phyloP scores from a whole-genome alignment of 2,113 vertebrate genomes.

The Acanthochromis polyacanthus region DNA sequence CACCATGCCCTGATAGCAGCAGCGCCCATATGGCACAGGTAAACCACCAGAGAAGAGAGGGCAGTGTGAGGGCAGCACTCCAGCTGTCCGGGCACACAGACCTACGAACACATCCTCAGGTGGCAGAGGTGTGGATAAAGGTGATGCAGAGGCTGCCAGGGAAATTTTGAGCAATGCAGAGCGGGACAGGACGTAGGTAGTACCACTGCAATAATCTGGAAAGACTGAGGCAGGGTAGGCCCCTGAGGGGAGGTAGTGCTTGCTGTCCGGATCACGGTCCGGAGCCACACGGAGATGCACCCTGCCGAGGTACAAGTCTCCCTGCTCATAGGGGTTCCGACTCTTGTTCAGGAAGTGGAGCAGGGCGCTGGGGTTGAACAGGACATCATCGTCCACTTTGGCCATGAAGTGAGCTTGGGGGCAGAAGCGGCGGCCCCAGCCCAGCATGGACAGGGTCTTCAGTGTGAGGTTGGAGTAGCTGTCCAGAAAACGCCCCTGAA shows the following conservation, averaged over 20 bases:
- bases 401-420: slow-evolving; percentile 86
- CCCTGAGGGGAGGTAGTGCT: slow-evolving; percentile 82
- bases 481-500: slow-evolving; percentile 89
- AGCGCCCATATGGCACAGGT: slow-evolving; percentile 83
- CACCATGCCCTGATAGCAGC: slow-evolving; percentile 90
- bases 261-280: slow-evolving; percentile 77
- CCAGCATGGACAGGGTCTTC: slow-evolving; percentile 89
- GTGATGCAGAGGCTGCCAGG: slow-evolving; percentile 75
- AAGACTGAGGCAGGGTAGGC: slow-evolving; percentile 83
- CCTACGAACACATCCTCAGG: slow-evolving; percentile 92
- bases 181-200: slow-evolving; percentile 88
- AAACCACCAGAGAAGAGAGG: slow-evolving; percentile 87
- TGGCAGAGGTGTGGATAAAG: slow-evolving; percentile 75
- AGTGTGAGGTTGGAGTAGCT: slow-evolving; percentile 91
- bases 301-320: slow-evolving; percentile 88
- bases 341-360: slow-evolving; percentile 82
- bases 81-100: slow-evolving; percentile 84
- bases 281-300: slow-evolving; percentile 87
- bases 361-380: slow-evolving; percentile 88
- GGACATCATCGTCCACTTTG: slow-evolving; percentile 93
- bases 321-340: slow-evolving; percentile 67
- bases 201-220: slow-evolving; percentile 92
- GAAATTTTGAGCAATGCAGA: slow-evolving; percentile 86
- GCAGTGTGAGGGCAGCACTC: slow-evolving; percentile 87
- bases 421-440: slow-evolving; percentile 87